Evolutionary conservation across 2,797 vertebrate species (phyloP).

Genomic region (Jordanella pulchra): DNA sequence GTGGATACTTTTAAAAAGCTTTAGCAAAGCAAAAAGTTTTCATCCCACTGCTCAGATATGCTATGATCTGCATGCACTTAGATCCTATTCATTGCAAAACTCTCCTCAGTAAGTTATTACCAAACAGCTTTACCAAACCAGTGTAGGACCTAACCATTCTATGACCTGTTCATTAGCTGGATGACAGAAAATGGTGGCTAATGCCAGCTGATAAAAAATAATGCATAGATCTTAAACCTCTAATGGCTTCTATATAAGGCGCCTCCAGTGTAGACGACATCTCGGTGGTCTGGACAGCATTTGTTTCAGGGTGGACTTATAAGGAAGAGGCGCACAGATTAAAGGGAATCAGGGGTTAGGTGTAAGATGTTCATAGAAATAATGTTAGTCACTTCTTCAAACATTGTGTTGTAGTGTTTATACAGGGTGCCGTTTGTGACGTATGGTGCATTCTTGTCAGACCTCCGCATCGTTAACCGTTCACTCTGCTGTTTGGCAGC

Average conservation of each 20-base stretch:
- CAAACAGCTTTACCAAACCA: constrained; percentile 23
- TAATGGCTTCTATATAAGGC: constrained; percentile 78
- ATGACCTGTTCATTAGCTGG: constrained; percentile 45
- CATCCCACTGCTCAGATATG: not conserved
- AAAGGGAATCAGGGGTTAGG: constrained; percentile 30
- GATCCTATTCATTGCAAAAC: constrained; percentile 13
- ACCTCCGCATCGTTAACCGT: constrained; percentile 2
- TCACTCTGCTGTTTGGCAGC: constrained; percentile 7
- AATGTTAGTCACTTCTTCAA: constrained; percentile 63
- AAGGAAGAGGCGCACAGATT: constrained; percentile 73
- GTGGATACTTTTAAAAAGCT: no score
- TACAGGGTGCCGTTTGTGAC: constrained; percentile 47
- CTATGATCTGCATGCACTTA: constrained; percentile 4
- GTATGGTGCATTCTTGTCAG: constrained; percentile 46
- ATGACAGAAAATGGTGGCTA: constrained; percentile 52
- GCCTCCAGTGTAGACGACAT: constrained; percentile 51
- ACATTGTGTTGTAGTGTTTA: constrained; percentile 63
- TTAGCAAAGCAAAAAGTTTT: not conserved
- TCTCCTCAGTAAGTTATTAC: constrained; percentile 10
- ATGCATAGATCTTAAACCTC: constrained; percentile 59
- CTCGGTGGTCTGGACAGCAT: constrained; percentile 64
- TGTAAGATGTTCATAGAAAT: constrained; percentile 44
- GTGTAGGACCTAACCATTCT: constrained; percentile 37
- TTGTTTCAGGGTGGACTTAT: constrained; percentile 81
- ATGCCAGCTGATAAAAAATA: constrained; percentile 50